Evolutionary conservation across 2,888 invertebrate genomes (phyloP).

Genomic region (Oxyteleia sp.): DNA sequence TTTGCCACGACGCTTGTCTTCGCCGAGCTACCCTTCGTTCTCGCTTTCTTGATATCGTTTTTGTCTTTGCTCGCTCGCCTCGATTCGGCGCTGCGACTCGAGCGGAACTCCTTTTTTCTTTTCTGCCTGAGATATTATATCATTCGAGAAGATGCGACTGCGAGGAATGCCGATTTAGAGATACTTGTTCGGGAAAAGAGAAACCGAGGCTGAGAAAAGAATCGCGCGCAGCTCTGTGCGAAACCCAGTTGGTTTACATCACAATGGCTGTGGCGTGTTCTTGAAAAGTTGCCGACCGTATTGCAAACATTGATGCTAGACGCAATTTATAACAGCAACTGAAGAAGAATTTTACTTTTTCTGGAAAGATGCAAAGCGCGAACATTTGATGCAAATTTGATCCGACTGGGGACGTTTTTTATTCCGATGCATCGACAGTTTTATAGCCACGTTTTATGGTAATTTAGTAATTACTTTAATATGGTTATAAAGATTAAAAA

Average conservation of each 20-base stretch:
- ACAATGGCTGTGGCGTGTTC: constrained; percentile 45
- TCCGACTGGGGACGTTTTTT: constrained; percentile 13
- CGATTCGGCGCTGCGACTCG: constrained; percentile 72
- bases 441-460: constrained; percentile 40
- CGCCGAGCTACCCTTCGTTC: constrained; percentile 73
- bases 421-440: constrained; percentile 30
- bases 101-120: constrained; percentile 60
- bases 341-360: neutral
- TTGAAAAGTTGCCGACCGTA: constrained; percentile 41
- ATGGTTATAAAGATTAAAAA: constrained; percentile 53
- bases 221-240: constrained; percentile 22
- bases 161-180: constrained; percentile 61
- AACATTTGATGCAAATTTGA: constrained; percentile 24
- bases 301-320: constrained; percentile 31
- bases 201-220: constrained; percentile 46
- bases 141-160: constrained; percentile 59
- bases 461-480: constrained; percentile 49
- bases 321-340: constrained; percentile 18
- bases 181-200: constrained; percentile 56
- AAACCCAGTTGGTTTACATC: constrained; percentile 33
- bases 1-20: constrained; percentile 72
- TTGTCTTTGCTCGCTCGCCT: constrained; percentile 73
- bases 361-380: neutral
- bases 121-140: constrained; percentile 51
- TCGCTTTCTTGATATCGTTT: constrained; percentile 73